Evolutionary conservation across 2,797 vertebrate genomes (phyloP).

Genomic region (Myiotriccus ornatus): DNA sequence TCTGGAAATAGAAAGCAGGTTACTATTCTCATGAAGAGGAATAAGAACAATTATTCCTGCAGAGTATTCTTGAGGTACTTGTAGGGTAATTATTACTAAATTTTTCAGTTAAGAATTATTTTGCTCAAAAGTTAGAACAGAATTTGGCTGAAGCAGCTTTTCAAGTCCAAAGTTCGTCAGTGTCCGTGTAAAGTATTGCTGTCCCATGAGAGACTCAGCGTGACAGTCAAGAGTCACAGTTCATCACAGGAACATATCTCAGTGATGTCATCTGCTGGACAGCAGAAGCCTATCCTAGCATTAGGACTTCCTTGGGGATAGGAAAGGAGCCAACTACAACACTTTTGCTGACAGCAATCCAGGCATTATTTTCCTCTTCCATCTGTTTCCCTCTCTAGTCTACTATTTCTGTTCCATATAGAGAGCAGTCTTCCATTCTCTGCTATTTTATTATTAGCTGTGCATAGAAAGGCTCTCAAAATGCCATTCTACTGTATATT

Average conservation of each 20-base stretch:
- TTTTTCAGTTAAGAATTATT: neutral
- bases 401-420: neutral
- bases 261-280: constrained; percentile 39
- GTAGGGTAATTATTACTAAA: neutral
- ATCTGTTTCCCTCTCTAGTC: constrained; percentile 46
- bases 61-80: neutral
- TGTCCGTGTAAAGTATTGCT: neutral
- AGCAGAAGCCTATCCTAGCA: neutral
- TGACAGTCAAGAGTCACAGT: neutral
- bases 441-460: neutral
- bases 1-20: neutral
- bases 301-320: neutral
- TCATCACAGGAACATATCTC: neutral
- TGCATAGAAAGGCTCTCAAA: neutral
- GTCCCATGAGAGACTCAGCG: rapidly evolving
- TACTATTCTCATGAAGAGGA: neutral
- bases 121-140: neutral
- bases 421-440: neutral
- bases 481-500: neutral
- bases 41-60: neutral
- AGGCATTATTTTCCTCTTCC: constrained; percentile 55
- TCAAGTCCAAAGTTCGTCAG: neutral
- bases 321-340: constrained; percentile 42
- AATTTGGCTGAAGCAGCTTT: neutral
- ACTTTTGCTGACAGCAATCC: constrained; percentile 31